These are phyloP conservation scores for Hylyphantes graminicola DNA, from an alignment of 1,140 invertebrate genomes.

Conservation along the genomic window DNA sequence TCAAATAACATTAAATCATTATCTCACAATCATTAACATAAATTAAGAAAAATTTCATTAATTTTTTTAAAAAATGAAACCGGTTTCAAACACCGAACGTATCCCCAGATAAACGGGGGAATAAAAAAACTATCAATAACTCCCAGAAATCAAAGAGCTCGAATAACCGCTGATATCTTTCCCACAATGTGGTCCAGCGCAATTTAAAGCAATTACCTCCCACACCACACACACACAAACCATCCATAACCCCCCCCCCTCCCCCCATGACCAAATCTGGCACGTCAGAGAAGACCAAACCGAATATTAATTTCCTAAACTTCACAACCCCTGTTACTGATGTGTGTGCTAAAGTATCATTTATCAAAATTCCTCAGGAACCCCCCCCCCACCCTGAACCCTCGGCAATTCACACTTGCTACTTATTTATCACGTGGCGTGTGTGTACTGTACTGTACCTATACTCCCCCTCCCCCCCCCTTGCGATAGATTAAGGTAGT, in stretches of 20 bases:
- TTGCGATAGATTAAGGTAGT: conserved; percentile 35
- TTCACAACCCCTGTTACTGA: conserved; percentile 1
- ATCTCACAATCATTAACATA: no score
- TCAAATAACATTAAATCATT: no score
- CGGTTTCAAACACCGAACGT: not conserved
- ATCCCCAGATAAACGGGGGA: not conserved
- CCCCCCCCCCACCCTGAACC: conserved; percentile 2
- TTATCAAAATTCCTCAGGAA: conserved; percentile 47
- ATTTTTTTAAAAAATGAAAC: not conserved
- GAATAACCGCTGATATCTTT: conserved; percentile 24
- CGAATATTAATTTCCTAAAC: conserved; percentile 41
- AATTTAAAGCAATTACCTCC: conserved; percentile 56
- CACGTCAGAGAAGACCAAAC: conserved; percentile 39
- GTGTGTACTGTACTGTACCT: not conserved
- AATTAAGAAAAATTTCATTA: no score
- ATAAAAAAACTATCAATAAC: not conserved
- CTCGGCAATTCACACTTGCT: conserved; percentile 54
- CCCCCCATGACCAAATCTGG: conserved; percentile 5
- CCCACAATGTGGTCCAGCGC: conserved; percentile 38
- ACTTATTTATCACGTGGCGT: conserved; percentile 53
- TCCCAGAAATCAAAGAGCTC: conserved; percentile 14
- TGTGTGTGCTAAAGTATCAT: conserved; percentile 57
- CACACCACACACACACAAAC: not conserved
- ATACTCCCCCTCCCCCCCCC: not conserved
- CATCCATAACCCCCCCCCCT: conserved; percentile 36